These are phyloP conservation scores for Apteryx mantelli DNA, from an alignment of 2,113 vertebrate genomes.

Conservation along the genomic window DNA sequence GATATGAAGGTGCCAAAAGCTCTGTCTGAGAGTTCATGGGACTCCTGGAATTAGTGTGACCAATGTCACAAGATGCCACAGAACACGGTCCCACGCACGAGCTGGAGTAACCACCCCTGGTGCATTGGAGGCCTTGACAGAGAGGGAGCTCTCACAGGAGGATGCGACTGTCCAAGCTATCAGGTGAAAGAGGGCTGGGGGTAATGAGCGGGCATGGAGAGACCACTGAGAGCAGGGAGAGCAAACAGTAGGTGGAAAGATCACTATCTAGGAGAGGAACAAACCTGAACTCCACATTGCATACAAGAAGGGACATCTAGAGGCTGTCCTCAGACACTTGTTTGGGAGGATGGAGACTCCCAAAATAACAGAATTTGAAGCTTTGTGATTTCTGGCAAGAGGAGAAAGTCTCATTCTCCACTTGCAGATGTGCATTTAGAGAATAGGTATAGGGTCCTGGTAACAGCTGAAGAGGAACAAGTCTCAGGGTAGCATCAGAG, in stretches of 20 bases:
- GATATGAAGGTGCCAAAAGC: not conserved
- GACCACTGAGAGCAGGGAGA: not conserved
- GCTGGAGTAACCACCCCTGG: not conserved
- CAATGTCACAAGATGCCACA: not conserved
- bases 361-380: not conserved
- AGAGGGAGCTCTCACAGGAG: not conserved
- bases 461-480: not conserved
- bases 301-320: not conserved
- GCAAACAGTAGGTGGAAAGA: not conserved
- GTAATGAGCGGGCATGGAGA: not conserved
- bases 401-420: not conserved
- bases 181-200: not conserved
- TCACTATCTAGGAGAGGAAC: not conserved
- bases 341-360: not conserved
- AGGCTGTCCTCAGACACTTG: not conserved
- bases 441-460: not conserved
- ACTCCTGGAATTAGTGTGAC: not conserved
- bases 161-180: fast-evolving
- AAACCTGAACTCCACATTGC: fast-evolving
- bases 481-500: not conserved
- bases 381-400: not conserved
- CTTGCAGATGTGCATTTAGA: not conserved
- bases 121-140: not conserved
- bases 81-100: not conserved
- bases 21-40: not conserved